Base-by-base conservation (phyloP, 2,888 invertebrate genomes). In the Eulithis testata region DNA sequence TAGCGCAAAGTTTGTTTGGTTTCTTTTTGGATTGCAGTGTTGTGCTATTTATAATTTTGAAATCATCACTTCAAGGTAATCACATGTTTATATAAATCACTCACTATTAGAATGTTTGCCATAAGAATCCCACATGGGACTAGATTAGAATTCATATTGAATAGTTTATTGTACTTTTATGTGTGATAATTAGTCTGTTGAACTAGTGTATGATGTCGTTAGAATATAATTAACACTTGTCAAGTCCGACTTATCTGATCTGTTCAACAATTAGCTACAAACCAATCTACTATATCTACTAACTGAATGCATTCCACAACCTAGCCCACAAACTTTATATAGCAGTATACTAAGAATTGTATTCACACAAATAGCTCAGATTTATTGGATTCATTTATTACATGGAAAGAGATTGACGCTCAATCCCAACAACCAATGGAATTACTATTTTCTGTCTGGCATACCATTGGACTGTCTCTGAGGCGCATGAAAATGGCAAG, bases 11-110 rank as follows among this genome's bases (percentile, higher is more conserved):
- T 80, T 82, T 78, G 77, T 81, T 80, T 73, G 75, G 80, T 82
- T 84, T 83, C 79, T 31, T 31, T 71, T 81, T 80, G 84, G 80
- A 83, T 83, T 82, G 83, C 83, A 80, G 81, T 84, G 84, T 75
- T 14, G 62, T 80, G 77, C 72, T 73, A 74, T 71, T 70, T 73
- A 72, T 73, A 73, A 71, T 73, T 69, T 63, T 36, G 27, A 68
- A 60, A 63, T 63, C 53, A 43, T 66, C 47, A 66, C 56, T 36
- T 11, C 71, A 58, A 65, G 66, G 70, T 72, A 73, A 72, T 68
- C 64, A 59, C 62, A 65, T 66, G 56, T 63, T 66, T 63, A 64
- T 50, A 60, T 43, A 40, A 6, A 51, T 36, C 43, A 49, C 21
- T 11, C 49, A 49, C 9, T 40, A 40, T 21, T 47, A 12, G 45